Base-by-base conservation (phyloP, 2,113 vertebrate species). In the Platichthys stellatus region DNA sequence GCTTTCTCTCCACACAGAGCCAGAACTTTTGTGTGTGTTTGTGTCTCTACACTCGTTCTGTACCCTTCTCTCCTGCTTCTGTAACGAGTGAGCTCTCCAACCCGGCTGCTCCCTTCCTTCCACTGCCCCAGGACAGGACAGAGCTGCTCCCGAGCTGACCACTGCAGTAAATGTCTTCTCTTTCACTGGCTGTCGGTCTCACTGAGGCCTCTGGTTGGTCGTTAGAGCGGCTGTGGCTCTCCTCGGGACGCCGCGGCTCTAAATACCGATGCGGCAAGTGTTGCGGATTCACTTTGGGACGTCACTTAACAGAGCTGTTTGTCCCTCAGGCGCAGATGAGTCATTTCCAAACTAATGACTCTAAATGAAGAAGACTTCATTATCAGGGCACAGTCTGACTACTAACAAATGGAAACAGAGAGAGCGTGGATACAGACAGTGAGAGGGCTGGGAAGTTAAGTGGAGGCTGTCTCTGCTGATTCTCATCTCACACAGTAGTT, bases 41-140 rank as follows among this genome's bases (percentile, higher is more conserved):
- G 23, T 74, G 24, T 73, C 5, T 40, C 15, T 35, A 76, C n/a
- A 63, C 74, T 80, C 8, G 13, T 28, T 72, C 69, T 77, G 31
- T 24, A 67, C 47, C 31, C 70, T 31, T 69, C 70, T 56, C 24
- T 71, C 40, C 57, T 83, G 59, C 49, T 62, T 69, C 73, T 67
- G 43, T 79, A 90, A 84, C 65, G 72, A 85, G 67, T 74, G 69
- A 65, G 73, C 78, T 83, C 78, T 74, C 58, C 72, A 81, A 69
- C 74, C 51, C 68, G 18, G 57, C 74, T n/a, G 35, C 60, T 38
- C 59, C 78, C 69, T 69, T 68, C 78, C 79, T 67, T 63, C 28
- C 17, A 15, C 80, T 13, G 88, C 89, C 84, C 64, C 69, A 67
- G 89, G 90, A 85, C 76, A 84, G 74, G 77, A 84, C 81, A 84